phyloP scores from a whole-genome alignment of 2,888 invertebrate species.

The Cephus rjabovi region DNA sequence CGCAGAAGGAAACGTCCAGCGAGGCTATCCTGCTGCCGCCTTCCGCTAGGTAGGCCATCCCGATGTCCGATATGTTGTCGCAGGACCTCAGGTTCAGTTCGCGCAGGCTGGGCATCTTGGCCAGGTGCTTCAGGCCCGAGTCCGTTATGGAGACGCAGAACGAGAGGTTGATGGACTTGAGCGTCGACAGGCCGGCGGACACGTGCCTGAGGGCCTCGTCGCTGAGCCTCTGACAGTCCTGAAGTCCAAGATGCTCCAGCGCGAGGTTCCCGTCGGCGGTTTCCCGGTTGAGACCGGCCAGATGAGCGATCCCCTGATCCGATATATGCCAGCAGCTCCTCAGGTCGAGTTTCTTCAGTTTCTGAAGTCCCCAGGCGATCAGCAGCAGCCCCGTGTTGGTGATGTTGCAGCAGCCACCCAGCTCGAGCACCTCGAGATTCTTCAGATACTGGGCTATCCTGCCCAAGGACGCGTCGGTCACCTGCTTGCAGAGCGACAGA shows the following conservation, averaged over 20 bases:
- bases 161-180: conserved; percentile 90
- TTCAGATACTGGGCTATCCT: conserved; percentile 86
- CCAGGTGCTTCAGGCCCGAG: conserved; percentile 87
- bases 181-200: conserved; percentile 81
- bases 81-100: conserved; percentile 92
- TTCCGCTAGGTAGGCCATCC: conserved; percentile 91
- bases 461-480: conserved; percentile 90
- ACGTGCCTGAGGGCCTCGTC: conserved; percentile 91
- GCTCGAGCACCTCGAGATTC: conserved; percentile 87
- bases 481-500: conserved; percentile 93
- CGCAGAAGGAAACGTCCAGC: conserved; percentile 94
- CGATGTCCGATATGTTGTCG: conserved; percentile 93
- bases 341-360: conserved; percentile 85
- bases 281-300: conserved; percentile 80
- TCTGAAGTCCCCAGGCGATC: conserved; percentile 89
- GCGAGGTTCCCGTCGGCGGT: conserved; percentile 77
- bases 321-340: conserved; percentile 94
- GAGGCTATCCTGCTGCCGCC: conserved; percentile 85
- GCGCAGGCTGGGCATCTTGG: conserved; percentile 84
- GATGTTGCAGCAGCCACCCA: conserved; percentile 93
- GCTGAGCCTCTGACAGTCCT: conserved; percentile 94
- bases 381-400: conserved; percentile 88
- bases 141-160: conserved; percentile 97
- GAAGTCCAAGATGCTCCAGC: conserved; percentile 87
- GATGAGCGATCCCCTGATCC: conserved; percentile 89